Conservation (phyloP, 1,140 invertebrate species). For the Neotoxoptera formosana region DNA sequence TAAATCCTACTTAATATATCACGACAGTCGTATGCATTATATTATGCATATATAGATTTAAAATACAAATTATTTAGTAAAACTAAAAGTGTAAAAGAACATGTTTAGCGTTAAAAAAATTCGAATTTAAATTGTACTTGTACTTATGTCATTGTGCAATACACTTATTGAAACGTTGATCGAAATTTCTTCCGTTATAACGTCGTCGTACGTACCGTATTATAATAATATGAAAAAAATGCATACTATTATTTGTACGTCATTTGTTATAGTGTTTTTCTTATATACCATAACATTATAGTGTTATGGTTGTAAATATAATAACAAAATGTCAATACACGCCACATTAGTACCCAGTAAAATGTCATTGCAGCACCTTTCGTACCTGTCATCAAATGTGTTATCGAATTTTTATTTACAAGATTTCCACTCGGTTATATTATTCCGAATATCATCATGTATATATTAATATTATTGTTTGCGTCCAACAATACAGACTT, state of each 20-base stretch:
- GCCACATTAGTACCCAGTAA: background rate
- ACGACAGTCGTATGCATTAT: no score
- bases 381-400: background rate
- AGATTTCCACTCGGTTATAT: background rate
- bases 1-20: no score
- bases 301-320: background rate
- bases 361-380: background rate
- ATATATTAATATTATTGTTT: background rate
- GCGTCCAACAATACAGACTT: background rate
- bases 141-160: background rate
- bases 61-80: no score
- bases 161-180: background rate
- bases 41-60: no score
- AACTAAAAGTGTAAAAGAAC: background rate
- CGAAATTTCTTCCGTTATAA: background rate
- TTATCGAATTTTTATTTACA: background rate
- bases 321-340: background rate
- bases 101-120: no score
- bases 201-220: background rate
- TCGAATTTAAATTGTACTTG: background rate
- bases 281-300: background rate
- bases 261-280: background rate
- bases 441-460: background rate
- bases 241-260: background rate
- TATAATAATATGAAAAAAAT: background rate